Conservation (phyloP, 37 sponge, comb jelly and placozoan species). For the Beroe forskalii region DNA sequence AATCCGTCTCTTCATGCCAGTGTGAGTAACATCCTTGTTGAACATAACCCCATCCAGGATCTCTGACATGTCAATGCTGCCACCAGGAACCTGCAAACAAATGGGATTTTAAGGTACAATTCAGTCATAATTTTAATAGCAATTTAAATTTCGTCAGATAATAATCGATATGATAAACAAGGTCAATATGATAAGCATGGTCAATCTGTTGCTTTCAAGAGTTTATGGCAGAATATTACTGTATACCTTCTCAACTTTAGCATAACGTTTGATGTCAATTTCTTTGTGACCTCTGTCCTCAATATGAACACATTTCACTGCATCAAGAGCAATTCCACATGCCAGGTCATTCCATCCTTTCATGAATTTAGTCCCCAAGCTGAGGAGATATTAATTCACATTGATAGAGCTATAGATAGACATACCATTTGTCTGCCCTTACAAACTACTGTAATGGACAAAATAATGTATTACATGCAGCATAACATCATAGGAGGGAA, state of each 20-base stretch:
- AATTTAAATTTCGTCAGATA: background rate
- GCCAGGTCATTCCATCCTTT: slow-evolving; percentile 86
- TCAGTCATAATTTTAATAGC: background rate
- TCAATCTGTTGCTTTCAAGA: too few species aligned
- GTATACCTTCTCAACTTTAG: slow-evolving; percentile 85
- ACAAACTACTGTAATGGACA: too few species aligned
- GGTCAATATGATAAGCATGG: too few species aligned
- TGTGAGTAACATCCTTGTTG: slow-evolving; percentile 95
- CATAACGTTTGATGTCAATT: slow-evolving; percentile 98
- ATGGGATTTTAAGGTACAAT: background rate
- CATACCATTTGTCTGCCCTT: too few species aligned
- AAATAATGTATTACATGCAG: too few species aligned
- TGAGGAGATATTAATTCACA: too few species aligned
- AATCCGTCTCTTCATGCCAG: slow-evolving; percentile 85
- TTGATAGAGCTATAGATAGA: background rate
- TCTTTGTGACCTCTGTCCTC: slow-evolving; percentile 79
- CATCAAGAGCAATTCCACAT: slow-evolving; percentile 90
- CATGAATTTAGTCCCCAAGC: slow-evolving; percentile 88
- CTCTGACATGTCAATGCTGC: slow-evolving; percentile 83
- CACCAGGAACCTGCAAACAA: slow-evolving; percentile 81
- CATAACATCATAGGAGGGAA: too few species aligned
- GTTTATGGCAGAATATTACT: too few species aligned
- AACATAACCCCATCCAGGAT: slow-evolving; percentile 90
- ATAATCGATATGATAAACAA: background rate
- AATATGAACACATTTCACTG: slow-evolving; percentile 81